Evolutionary conservation across 1,140 invertebrate species (phyloP).

Genomic region (Phymorhynchus buccinoides): DNA sequence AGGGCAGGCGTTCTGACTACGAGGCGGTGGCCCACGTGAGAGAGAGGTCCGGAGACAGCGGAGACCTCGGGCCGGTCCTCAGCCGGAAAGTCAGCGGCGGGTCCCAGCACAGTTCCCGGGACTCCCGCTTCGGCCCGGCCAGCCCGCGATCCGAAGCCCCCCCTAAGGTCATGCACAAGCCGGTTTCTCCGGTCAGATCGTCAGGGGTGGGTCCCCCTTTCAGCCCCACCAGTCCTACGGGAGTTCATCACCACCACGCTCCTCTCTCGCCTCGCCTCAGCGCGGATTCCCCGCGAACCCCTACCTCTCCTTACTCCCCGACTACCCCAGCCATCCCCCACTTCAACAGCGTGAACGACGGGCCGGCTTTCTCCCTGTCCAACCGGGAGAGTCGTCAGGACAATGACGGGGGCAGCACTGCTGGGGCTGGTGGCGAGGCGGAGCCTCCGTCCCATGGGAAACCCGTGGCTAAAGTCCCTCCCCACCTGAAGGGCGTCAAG

Average conservation of each 20-base stretch:
- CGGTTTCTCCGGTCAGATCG: slow-evolving; percentile 1
- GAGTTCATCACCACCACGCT: background rate
- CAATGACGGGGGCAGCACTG: too few relatives aligned
- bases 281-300: slow-evolving; percentile 6
- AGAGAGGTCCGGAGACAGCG: slow-evolving; percentile 43
- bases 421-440: background rate
- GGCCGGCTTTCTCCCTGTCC: slow-evolving; percentile 58
- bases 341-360: slow-evolving; percentile 36
- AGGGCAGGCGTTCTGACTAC: background rate
- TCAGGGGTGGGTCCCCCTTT: background rate
- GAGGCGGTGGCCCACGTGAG: background rate
- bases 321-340: background rate
- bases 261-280: background rate
- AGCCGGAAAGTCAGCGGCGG: slow-evolving; percentile 13
- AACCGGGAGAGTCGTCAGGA: slow-evolving; percentile 57
- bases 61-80: background rate
- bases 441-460: slow-evolving; percentile 44
- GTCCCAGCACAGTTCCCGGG: slow-evolving; percentile 15
- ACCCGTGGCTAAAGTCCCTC: slow-evolving; percentile 62
- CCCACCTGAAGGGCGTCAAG: slow-evolving; percentile 58
- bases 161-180: slow-evolving; percentile 28
- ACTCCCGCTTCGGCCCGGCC: slow-evolving; percentile 18
- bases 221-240: too few relatives aligned
- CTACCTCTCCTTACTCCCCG: background rate
- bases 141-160: slow-evolving; percentile 6